A percentile compares a stretch with the other conserved stretches of the same genome.
Evolutionary conservation across 2,797 vertebrate species (phyloP).

Genomic region (Pseudochirops corinnae): DNA sequence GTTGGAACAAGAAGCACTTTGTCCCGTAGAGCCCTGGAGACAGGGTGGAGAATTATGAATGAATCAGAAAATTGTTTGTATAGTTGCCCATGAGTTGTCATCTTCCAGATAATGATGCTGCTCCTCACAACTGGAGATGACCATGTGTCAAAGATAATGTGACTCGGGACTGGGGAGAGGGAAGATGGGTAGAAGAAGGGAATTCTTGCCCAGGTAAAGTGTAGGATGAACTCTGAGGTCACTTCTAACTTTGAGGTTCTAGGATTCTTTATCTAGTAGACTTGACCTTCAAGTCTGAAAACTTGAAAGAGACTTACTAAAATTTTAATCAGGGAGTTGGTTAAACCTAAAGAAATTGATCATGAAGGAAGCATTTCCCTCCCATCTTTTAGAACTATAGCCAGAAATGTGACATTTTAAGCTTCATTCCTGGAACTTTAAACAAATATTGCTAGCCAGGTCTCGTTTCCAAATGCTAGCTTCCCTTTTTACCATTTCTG

Average conservation of each 20-base stretch:
- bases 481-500: constrained; percentile 23
- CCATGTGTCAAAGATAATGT: not conserved
- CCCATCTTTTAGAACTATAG: not conserved
- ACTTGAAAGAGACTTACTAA: not conserved
- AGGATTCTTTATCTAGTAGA: not conserved
- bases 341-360: constrained; percentile 5
- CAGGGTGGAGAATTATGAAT: not conserved
- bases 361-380: not conserved
- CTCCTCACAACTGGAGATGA: not conserved
- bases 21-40: not conserved
- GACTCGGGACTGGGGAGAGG: not conserved
- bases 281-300: not conserved
- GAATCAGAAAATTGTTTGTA: not conserved
- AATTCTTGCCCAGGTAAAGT: not conserved
- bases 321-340: not conserved
- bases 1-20: not conserved
- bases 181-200: not conserved
- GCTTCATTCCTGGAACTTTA: not conserved
- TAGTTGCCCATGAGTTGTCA: not conserved
- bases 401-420: not conserved
- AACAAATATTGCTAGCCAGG: constrained; percentile 4
- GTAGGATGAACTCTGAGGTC: not conserved
- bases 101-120: not conserved
- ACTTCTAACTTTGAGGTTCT: not conserved
- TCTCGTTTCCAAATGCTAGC: not conserved